Base-by-base conservation (phyloP, 2,888 invertebrate species). In the Diarsia brunnea region DNA sequence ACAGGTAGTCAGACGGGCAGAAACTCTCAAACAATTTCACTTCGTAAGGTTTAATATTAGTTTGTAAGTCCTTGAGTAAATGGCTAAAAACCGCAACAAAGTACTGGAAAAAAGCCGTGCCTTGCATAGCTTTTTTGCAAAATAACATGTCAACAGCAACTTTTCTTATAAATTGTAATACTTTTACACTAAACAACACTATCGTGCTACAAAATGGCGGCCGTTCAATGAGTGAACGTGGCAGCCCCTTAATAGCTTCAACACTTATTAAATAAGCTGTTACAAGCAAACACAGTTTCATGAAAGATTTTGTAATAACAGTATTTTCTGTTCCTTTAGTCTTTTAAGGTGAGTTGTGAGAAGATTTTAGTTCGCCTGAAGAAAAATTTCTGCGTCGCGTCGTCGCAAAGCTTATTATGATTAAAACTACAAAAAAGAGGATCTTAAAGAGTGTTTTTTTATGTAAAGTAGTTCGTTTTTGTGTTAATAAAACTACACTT, bases 171-270 rank as follows among this genome's bases (percentile, higher is more conserved):
- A 63, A 3, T 7, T 24, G 11, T 19, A 51, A 67, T 49, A 68
- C 47, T 82, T 55, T 79, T 68, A 68, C 63, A 68, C n/a, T 31
- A 14, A 58, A 71, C 21, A 47, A 53, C 19, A 49, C 21, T 61
- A 68, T 66, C 63, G 77, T 78, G 67, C 38, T 55, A 45, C 27
- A 60, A 51, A 69, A 65, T 43, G 73, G 51, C 60, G 16, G 2
- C 55, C 60, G 10, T n/a, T 51, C 67, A 75, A 72, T 73, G 45
- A 78, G 43, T 84, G 88, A 67, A 74, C 63, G 45, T 86, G 86
- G 78, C 86, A 79, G 78, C 31, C 77, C 19, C 61, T 65, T 84
- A 87, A 86, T 86, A 83, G 79, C 31, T 51, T 72, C 47, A 80
- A 68, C 70, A 72, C 69, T 68, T 49, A 69, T 64, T 76, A 78